phyloP scores from a whole-genome alignment of 2,797 vertebrate genomes.

The Antennarius maculatus region DNA sequence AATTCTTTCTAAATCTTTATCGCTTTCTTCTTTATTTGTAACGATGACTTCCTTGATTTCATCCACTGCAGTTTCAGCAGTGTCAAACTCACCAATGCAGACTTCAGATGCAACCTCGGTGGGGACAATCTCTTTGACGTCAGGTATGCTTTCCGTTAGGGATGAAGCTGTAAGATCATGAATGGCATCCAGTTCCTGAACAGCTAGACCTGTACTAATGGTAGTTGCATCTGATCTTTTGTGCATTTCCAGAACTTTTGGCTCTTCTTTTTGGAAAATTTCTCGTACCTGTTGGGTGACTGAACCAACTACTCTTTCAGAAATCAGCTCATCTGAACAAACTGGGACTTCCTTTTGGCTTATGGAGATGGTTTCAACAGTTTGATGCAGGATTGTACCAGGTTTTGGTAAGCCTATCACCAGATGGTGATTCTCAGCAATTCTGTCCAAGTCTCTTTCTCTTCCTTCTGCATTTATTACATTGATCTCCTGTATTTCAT shows the following conservation, averaged over 20 bases:
- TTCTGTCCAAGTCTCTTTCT: slow-evolving; percentile 28
- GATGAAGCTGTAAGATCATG: slow-evolving; percentile 45
- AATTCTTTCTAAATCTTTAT: slow-evolving; percentile 29
- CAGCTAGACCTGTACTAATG: slow-evolving; percentile 42
- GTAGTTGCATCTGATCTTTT: slow-evolving; percentile 52
- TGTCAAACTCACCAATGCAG: slow-evolving; percentile 48
- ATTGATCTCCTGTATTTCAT: slow-evolving; percentile 51
- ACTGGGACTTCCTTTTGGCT: slow-evolving; percentile 46
- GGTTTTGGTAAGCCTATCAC: slow-evolving; percentile 23
- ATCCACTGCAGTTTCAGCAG: slow-evolving; percentile 48
- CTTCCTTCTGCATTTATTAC: slow-evolving; percentile 41
- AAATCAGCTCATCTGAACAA: slow-evolving; percentile 41
- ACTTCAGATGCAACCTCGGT: slow-evolving; percentile 63
- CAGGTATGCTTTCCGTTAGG: slow-evolving; percentile 58
- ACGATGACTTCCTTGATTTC: slow-evolving; percentile 47
- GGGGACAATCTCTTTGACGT: slow-evolving; percentile 56
- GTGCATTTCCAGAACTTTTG: slow-evolving; percentile 55
- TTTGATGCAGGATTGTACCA: slow-evolving; percentile 71
- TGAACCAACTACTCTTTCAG: slow-evolving; percentile 52
- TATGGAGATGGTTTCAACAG: slow-evolving; percentile 80
- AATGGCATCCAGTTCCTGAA: slow-evolving; percentile 48
- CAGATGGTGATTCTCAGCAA: slow-evolving; percentile 19
- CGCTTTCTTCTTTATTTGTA: slow-evolving; percentile 31
- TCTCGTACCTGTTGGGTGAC: slow-evolving; percentile 42
- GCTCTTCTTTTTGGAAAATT: slow-evolving; percentile 48